Percentiles rank a stretch among this genome's conserved stretches.
These are phyloP conservation scores for Polylopha cassiicola DNA, from an alignment of 2,888 invertebrate species.

Conservation along the genomic window DNA sequence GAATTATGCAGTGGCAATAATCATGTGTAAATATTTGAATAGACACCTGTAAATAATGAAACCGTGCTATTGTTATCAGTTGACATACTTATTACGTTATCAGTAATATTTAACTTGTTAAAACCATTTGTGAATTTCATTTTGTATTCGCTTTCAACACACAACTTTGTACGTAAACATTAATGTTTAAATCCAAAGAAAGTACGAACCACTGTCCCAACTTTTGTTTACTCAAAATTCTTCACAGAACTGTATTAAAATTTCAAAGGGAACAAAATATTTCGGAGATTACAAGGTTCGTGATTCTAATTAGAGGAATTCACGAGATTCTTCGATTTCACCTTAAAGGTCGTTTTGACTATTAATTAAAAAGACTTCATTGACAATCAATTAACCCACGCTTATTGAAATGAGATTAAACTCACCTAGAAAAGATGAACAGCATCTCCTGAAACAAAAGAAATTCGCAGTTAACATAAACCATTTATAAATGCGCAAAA, in stretches of 20 bases:
- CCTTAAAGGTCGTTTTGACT: no score
- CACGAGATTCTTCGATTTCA: slow-evolving; percentile 11
- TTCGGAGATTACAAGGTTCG: slow-evolving; percentile 18
- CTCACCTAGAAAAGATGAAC: slow-evolving; percentile 15
- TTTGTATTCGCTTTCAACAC: no score
- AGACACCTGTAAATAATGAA: no score
- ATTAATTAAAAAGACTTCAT: neutral
- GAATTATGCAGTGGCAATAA: no score
- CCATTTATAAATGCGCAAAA: neutral
- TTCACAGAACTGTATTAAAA: slow-evolving; percentile 16
- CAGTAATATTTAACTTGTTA: no score
- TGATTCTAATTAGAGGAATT: slow-evolving; percentile 17
- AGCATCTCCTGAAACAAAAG: slow-evolving; percentile 18
- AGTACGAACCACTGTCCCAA: slow-evolving; percentile 3
- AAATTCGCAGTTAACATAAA: neutral
- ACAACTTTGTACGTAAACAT: neutral
- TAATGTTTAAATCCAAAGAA: neutral
- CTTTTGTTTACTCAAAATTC: slow-evolving; percentile 17
- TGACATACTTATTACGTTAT: no score
- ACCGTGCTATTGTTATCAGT: no score
- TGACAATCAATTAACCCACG: neutral
- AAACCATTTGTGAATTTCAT: no score
- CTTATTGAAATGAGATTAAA: neutral
- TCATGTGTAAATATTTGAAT: no score
- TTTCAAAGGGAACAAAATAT: slow-evolving; percentile 20